Evolutionary conservation across 2,797 vertebrate species (phyloP).

Genomic region (Enteromius paludinosus): DNA sequence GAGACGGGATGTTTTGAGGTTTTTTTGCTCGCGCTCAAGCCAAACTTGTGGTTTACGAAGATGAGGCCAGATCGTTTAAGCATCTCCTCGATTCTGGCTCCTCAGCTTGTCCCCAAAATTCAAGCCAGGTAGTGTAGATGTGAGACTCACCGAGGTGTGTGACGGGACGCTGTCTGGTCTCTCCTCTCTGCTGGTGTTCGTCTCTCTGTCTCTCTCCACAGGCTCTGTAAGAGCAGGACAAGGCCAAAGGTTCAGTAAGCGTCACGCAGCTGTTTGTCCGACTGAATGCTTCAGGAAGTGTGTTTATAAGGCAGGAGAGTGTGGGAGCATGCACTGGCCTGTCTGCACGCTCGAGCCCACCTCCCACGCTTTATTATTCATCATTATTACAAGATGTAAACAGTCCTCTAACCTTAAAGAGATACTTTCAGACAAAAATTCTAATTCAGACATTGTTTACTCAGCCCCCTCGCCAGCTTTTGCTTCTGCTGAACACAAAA

Average conservation of each 20-base stretch:
- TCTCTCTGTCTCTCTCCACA: not conserved
- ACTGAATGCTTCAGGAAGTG: not conserved
- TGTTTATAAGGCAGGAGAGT: not conserved
- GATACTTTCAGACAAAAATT: not conserved
- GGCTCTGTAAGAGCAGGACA: constrained; percentile 36
- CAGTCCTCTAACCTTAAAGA: not conserved
- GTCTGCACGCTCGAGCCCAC: not conserved
- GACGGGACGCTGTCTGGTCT: constrained; percentile 52
- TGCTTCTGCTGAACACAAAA: not conserved
- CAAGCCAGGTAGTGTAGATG: constrained; percentile 33
- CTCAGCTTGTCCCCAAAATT: not conserved
- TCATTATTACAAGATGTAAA: not conserved
- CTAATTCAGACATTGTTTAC: not conserved
- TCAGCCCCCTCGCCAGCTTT: not conserved
- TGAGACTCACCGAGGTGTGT: constrained; percentile 69
- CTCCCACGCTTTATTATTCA: not conserved
- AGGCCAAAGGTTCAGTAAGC: constrained; percentile 30
- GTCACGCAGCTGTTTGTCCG: not conserved
- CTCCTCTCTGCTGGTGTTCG: not conserved
- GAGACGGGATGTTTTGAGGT: constrained; percentile 66
- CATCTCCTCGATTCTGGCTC: constrained; percentile 6
- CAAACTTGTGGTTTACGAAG: constrained; percentile 58
- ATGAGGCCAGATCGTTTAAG: not conserved
- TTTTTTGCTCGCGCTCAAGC: constrained; percentile 63
- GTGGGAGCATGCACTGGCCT: not conserved